Conservation (phyloP, 2,888 invertebrate species). For the Parnassius mnemosyne region DNA sequence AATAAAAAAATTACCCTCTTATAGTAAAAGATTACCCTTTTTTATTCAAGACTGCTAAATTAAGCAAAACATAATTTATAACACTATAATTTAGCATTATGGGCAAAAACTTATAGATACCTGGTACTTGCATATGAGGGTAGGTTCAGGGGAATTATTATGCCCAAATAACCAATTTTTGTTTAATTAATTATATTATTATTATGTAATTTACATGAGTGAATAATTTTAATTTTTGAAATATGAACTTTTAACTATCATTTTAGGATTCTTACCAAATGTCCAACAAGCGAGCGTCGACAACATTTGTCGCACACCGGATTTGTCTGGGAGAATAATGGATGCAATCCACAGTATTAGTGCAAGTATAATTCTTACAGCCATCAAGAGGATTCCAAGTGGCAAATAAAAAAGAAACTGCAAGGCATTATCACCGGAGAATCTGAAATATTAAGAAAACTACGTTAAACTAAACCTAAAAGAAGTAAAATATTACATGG, state of each 20-base stretch:
- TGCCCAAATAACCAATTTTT: too few relatives aligned
- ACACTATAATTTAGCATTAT: too few relatives aligned
- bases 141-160: too few relatives aligned
- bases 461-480: conserved; percentile 3
- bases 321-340: conserved; percentile 79
- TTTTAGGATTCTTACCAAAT: conserved; percentile 65
- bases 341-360: conserved; percentile 78
- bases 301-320: conserved; percentile 74
- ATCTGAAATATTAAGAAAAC: conserved; percentile 56
- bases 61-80: too few relatives aligned
- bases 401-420: conserved; percentile 79
- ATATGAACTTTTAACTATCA: background rate
- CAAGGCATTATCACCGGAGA: conserved; percentile 74
- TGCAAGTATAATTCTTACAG: conserved; percentile 72
- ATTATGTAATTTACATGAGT: too few relatives aligned
- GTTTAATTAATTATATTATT: too few relatives aligned
- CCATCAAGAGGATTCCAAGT: conserved; percentile 75
- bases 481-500: background rate
- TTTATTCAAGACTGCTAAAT: too few relatives aligned
- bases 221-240: background rate
- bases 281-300: conserved; percentile 81
- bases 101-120: too few relatives aligned
- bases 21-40: too few relatives aligned
- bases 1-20: too few relatives aligned
- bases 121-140: too few relatives aligned